Conservation (phyloP, 2,113 vertebrate species). For the Ptilonorhynchus violaceus region DNA sequence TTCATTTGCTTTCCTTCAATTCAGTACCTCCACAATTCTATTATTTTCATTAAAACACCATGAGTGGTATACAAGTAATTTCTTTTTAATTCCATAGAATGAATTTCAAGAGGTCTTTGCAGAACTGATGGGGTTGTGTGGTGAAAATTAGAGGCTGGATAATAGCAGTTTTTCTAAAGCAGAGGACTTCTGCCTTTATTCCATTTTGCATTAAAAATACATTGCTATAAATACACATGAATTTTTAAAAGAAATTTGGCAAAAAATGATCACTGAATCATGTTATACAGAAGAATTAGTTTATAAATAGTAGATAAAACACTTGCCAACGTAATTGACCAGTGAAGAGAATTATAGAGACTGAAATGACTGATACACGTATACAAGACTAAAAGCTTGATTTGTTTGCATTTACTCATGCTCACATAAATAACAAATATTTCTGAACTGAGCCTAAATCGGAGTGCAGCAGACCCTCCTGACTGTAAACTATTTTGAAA, state of each 20-base stretch:
- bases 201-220: not conserved
- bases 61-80: not conserved
- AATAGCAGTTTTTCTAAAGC: not conserved
- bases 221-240: not conserved
- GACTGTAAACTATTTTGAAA: not conserved
- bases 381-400: not conserved
- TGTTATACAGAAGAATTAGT: not conserved
- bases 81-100: slow-evolving; percentile 25
- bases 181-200: not conserved
- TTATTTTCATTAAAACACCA: slow-evolving; percentile 14
- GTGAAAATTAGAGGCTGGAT: not conserved
- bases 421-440: not conserved
- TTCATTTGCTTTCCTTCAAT: slow-evolving; percentile 26
- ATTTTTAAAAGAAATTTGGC: not conserved
- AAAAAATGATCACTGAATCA: not conserved
- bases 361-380: not conserved
- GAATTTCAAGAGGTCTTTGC: not conserved
- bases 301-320: not conserved
- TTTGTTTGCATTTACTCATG: not conserved
- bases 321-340: not conserved
- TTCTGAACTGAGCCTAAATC: not conserved
- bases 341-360: not conserved
- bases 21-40: not conserved
- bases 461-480: not conserved
- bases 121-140: not conserved